Evolutionary conservation across 2,113 vertebrate genomes (phyloP), one percentile per base, ranked within the genome.

Genomic region (Anas platyrhynchos): DNA sequence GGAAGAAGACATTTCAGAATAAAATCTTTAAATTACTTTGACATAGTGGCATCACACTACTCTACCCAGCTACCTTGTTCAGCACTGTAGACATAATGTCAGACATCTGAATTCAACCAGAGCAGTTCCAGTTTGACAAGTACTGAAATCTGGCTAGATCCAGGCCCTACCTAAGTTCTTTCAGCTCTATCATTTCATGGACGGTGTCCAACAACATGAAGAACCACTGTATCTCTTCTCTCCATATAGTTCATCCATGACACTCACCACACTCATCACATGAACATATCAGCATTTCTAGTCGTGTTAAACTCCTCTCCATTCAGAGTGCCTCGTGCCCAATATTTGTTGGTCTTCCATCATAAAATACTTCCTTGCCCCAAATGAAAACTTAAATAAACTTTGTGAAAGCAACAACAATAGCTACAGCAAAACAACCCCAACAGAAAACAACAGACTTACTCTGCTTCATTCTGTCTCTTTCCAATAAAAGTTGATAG

Each of bases 1-100:
- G 43, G 34, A 80, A 76, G 79, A 83, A 36, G 2, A 66, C 0
- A 82, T 86, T 94, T 78, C 26, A 78, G 54, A 75, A 22, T 74
- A 88, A 86, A 27, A 38, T 26, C 66, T 75, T 78, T 27, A 54
- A 26, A 59, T 59, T 68, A 32, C 48, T 87, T 82, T 44, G 11
- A 25, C 58, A 75, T 4, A 61, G 14, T 66, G 34, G 7, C 38
- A 79, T 2, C 0, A 0, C 56, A 29, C 29, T 23, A 31, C 1
- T 2, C 26, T 77, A 59, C 41, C 38, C 76, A 66, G 50, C 68
- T 54, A 7, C 14, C 22, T 56, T 1, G 0, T 31, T 21, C 4
- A 1, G 18, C 55, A 38, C 38, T 52, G 54, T 16, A n/a, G 46
- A 36, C 22, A 16, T 0, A 66, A 48, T 1, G 3, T 63, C 61